Conservation (phyloP, 2,113 vertebrate genomes). For the Cercocebus atys region DNA sequence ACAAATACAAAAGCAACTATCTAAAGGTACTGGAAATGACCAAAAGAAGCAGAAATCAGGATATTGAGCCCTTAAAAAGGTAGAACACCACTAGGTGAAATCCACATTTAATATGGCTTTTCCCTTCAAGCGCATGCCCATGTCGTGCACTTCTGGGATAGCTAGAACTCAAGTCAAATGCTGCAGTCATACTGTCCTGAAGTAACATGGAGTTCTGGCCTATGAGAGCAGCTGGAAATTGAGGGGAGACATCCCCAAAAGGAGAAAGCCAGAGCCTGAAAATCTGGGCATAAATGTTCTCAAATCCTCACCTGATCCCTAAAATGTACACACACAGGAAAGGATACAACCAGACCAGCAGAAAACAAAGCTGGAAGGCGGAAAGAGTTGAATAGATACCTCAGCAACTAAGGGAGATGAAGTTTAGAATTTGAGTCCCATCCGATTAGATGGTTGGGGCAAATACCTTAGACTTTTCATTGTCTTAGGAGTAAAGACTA, state of each 20-base stretch:
- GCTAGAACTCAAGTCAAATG: conserved; percentile 10
- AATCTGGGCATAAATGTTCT: conserved; percentile 16
- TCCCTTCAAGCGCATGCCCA: background rate
- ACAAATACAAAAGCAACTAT: background rate
- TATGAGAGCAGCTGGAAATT: background rate
- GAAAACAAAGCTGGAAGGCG: conserved; percentile 34
- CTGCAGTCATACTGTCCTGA: background rate
- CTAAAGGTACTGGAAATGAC: background rate
- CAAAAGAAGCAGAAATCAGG: conserved; percentile 24
- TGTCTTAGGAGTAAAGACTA: background rate
- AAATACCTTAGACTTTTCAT: conserved; percentile 32
- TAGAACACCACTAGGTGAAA: background rate
- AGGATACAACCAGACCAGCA: background rate
- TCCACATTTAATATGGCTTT: background rate
- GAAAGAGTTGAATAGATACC: background rate
- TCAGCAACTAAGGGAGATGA: background rate
- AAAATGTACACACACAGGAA: background rate
- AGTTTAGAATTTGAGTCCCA: background rate
- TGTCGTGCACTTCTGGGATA: background rate
- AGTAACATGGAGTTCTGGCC: background rate
- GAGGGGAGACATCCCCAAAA: background rate
- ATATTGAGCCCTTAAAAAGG: background rate
- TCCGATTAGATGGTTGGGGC: background rate
- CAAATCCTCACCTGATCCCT: background rate
- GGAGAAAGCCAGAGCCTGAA: background rate